Evolutionary conservation across 1,140 invertebrate genomes (phyloP).

Genomic region (Archivesica marissinica): DNA sequence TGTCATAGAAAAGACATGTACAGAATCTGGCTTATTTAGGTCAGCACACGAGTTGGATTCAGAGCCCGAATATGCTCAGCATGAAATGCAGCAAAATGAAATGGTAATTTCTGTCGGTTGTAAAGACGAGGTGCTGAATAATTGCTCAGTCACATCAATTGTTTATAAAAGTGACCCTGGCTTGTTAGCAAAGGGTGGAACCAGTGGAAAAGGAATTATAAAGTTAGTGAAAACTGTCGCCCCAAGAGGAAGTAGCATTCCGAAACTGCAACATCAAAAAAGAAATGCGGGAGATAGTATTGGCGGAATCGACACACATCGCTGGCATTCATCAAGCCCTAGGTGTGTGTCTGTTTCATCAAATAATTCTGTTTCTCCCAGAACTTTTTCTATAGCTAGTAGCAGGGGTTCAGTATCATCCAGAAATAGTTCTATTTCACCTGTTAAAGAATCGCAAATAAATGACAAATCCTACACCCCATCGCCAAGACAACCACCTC

Average conservation of each 20-base stretch:
- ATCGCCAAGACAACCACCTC: neutral
- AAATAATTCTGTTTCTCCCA: conserved; percentile 7
- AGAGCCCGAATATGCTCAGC: conserved; percentile 52
- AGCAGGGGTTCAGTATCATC: neutral
- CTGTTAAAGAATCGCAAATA: neutral
- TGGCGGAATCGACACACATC: neutral
- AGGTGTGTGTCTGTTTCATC: neutral
- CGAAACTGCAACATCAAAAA: conserved; percentile 16
- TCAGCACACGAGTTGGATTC: conserved; percentile 33
- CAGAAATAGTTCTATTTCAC: conserved; percentile 25
- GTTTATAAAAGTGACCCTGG: neutral
- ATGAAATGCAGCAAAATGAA: conserved; percentile 23
- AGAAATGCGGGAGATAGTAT: neutral
- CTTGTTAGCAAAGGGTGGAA: neutral
- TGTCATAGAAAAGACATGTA: neutral
- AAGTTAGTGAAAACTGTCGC: conserved; percentile 27
- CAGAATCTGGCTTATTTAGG: conserved; percentile 32
- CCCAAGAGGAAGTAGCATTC: conserved; percentile 6
- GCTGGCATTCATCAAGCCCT: neutral
- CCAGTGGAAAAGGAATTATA: neutral
- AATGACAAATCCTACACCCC: neutral
- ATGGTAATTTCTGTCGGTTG: neutral
- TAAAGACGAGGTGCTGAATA: neutral
- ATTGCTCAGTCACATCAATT: neutral
- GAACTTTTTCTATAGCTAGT: neutral